phyloP scores from a whole-genome alignment of 1,140 invertebrate genomes.

The Drosophila ambigua region DNA sequence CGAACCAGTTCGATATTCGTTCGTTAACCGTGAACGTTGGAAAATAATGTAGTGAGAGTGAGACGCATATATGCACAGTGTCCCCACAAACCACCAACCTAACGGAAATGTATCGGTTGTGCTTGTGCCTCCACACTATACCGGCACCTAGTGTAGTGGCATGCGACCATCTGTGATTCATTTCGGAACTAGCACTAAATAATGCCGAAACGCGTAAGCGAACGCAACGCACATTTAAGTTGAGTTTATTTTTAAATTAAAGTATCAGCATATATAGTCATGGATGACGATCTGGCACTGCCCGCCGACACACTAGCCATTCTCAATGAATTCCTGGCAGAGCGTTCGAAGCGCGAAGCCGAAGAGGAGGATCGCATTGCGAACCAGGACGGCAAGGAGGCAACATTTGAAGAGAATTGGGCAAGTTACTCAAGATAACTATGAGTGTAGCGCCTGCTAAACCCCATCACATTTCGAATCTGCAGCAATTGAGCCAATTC shows the following conservation, averaged over 20 bases:
- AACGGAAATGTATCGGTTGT: no score
- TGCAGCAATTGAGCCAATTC: conserved; percentile 98
- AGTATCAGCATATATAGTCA: conserved; percentile 13
- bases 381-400: conserved; percentile 85
- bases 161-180: not conserved
- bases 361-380: conserved; percentile 84
- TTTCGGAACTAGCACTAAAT: not conserved
- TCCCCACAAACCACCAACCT: no score
- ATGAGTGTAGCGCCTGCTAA: not conserved
- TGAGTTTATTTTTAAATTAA: conserved; percentile 9
- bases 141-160: no score
- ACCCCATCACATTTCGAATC: conserved; percentile 38
- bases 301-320: conserved; percentile 90
- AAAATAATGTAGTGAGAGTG: no score
- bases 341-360: conserved; percentile 87
- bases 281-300: conserved; percentile 87
- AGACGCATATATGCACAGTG: no score
- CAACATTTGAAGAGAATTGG: conserved; percentile 92
- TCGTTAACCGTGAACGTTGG: no score
- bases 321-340: conserved; percentile 92
- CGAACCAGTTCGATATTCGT: no score
- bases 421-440: conserved; percentile 84
- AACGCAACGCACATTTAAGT: conserved; percentile 30
- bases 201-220: no score
- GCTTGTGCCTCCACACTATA: no score